A percentile compares a stretch with the other conserved stretches of the same genome.
phyloP scores from a whole-genome alignment of 2,113 vertebrate genomes.

The Hydrochoerus hydrochaeris region DNA sequence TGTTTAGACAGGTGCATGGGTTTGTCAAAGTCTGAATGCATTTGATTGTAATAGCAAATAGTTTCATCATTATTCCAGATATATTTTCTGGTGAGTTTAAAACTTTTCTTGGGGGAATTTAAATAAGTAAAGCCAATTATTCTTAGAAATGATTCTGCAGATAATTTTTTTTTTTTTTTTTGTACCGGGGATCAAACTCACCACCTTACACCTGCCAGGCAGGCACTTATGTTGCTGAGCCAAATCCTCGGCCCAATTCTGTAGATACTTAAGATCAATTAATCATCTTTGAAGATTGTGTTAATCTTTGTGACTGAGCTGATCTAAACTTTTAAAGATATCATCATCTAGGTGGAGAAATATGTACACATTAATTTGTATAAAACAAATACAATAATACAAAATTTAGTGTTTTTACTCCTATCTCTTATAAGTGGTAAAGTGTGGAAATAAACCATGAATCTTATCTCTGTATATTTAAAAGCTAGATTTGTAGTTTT shows the following conservation, averaged over 20 bases:
- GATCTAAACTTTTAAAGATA: constrained; percentile 9
- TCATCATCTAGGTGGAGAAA: not conserved
- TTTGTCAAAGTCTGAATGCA: constrained; percentile 52
- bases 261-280: constrained; percentile 33
- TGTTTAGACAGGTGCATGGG: not conserved
- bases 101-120: constrained; percentile 39
- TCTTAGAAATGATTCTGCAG: constrained; percentile 31
- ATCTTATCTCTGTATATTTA: not conserved
- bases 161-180: not conserved
- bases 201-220: too few relatives aligned
- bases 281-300: constrained; percentile 20
- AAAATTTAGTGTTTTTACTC: not conserved
- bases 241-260: not conserved
- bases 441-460: not conserved
- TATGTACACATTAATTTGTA: not conserved
- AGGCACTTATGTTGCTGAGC: too few relatives aligned
- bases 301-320: constrained; percentile 40
- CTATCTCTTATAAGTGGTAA: not conserved
- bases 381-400: not conserved
- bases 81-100: constrained; percentile 15
- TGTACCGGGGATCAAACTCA: too few relatives aligned
- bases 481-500: constrained; percentile 21
- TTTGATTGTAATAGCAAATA: not conserved
- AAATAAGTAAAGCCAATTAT: not conserved
- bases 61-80: constrained; percentile 20